Conservation (phyloP, 2,888 invertebrate species). For the Gasteruption jaculator region DNA sequence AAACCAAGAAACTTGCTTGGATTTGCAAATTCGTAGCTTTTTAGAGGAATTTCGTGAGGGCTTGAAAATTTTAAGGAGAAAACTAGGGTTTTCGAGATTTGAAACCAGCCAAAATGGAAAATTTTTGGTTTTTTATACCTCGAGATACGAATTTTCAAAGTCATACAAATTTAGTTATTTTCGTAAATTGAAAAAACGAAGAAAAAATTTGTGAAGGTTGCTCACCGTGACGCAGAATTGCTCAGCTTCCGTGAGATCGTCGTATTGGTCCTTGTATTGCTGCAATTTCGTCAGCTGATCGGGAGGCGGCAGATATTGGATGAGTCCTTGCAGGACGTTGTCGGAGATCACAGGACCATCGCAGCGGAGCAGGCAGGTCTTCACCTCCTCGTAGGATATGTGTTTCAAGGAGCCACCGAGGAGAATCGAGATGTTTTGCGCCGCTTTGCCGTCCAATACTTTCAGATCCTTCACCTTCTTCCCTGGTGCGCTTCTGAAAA, state of each 20-base stretch:
- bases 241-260: constrained; percentile 87
- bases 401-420: constrained; percentile 84
- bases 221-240: constrained; percentile 83
- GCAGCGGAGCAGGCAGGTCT: constrained; percentile 77
- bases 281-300: constrained; percentile 84
- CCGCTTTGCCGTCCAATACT: constrained; percentile 88
- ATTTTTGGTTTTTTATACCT: background rate
- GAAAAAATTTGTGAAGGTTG: constrained; percentile 18
- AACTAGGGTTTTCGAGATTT: no score
- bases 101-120: no score
- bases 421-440: constrained; percentile 86
- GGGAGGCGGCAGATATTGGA: constrained; percentile 86
- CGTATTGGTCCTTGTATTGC: constrained; percentile 71
- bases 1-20: background rate
- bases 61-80: no score
- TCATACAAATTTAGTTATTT: background rate
- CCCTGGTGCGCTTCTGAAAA: constrained; percentile 59
- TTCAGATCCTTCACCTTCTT: constrained; percentile 90
- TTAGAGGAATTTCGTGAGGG: no score
- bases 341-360: constrained; percentile 82
- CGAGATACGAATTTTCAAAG: background rate
- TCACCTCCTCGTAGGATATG: constrained; percentile 75
- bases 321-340: constrained; percentile 84
- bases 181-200: background rate
- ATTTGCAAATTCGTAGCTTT: background rate